phyloP scores from a whole-genome alignment of 2,113 vertebrate species.

The Neolamprologus ventralis region DNA sequence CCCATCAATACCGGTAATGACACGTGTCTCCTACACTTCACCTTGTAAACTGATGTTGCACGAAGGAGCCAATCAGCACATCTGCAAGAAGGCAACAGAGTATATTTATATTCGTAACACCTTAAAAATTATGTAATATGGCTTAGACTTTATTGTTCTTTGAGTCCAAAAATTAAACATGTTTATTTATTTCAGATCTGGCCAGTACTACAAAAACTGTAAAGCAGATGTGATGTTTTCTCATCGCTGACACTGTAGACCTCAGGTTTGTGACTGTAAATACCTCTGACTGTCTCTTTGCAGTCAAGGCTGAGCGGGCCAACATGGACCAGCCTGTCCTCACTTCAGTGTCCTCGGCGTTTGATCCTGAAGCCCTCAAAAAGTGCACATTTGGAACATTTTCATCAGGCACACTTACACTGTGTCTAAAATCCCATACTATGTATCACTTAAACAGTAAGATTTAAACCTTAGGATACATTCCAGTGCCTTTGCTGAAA shows the following conservation, averaged over 20 bases:
- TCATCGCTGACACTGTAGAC: neutral
- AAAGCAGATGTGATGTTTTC: neutral
- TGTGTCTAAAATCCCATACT: neutral
- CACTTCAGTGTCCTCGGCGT: neutral
- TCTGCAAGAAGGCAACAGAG: constrained; percentile 21
- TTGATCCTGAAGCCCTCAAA: neutral
- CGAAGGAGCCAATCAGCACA: constrained; percentile 1
- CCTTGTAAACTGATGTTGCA: constrained; percentile 46
- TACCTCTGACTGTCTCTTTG: constrained; percentile 12
- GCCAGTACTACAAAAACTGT: neutral
- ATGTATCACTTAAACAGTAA: neutral
- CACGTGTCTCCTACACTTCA: constrained; percentile 37
- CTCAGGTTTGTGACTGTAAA: constrained; percentile 21
- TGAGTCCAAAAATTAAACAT: neutral
- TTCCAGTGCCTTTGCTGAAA: neutral
- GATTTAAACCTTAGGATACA: neutral
- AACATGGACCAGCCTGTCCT: constrained; percentile 46
- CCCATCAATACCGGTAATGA: constrained; percentile 53
- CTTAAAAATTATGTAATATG: neutral
- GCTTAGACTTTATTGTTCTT: neutral
- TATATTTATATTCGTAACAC: constrained; percentile 16
- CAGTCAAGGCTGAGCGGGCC: constrained; percentile 8
- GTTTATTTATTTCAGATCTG: neutral
- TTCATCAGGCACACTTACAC: neutral
- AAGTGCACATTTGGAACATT: neutral